phyloP scores from a whole-genome alignment of 2,797 vertebrate genomes.

The Euthynnus affinis region DNA sequence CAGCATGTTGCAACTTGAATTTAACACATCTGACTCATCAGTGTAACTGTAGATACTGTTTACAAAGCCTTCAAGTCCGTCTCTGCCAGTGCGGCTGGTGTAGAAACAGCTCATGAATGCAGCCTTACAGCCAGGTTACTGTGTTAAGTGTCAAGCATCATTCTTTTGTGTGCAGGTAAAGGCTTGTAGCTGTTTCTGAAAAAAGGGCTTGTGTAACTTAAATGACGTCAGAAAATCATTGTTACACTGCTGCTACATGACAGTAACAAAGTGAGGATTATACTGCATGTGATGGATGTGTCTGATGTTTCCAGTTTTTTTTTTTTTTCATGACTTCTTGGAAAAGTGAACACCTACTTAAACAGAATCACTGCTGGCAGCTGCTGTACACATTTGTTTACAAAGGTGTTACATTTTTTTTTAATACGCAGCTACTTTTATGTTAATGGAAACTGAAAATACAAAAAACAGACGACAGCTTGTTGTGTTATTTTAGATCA shows the following conservation, averaged over 20 bases:
- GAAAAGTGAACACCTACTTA: background rate
- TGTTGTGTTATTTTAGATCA: conserved; percentile 26
- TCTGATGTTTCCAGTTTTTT: conserved; percentile 52
- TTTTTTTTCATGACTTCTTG: conserved; percentile 21
- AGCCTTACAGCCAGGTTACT: conserved; percentile 31
- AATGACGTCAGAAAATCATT: conserved; percentile 55
- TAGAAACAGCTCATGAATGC: conserved; percentile 49
- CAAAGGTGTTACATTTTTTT: conserved; percentile 17
- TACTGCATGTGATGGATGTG: conserved; percentile 37
- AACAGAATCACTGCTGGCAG: conserved; percentile 29
- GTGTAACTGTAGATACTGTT: conserved; percentile 76
- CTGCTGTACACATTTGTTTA: conserved; percentile 32
- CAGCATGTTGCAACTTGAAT: conserved; percentile 71
- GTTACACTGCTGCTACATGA: conserved; percentile 27
- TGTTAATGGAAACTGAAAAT: conserved; percentile 11
- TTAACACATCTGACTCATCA: conserved; percentile 69
- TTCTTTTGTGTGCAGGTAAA: conserved; percentile 64
- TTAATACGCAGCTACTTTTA: conserved; percentile 9
- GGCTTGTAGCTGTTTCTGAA: conserved; percentile 64
- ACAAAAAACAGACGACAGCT: conserved; percentile 24
- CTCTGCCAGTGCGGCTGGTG: conserved; percentile 37
- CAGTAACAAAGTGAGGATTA: conserved; percentile 48
- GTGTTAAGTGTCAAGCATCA: conserved; percentile 48
- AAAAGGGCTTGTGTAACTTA: conserved; percentile 64
- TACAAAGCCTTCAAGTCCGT: conserved; percentile 63